Evolutionary conservation across 1,140 invertebrate genomes (phyloP), one percentile per base, ranked within the genome.

Genomic region (Campoletis sonorensis): DNA sequence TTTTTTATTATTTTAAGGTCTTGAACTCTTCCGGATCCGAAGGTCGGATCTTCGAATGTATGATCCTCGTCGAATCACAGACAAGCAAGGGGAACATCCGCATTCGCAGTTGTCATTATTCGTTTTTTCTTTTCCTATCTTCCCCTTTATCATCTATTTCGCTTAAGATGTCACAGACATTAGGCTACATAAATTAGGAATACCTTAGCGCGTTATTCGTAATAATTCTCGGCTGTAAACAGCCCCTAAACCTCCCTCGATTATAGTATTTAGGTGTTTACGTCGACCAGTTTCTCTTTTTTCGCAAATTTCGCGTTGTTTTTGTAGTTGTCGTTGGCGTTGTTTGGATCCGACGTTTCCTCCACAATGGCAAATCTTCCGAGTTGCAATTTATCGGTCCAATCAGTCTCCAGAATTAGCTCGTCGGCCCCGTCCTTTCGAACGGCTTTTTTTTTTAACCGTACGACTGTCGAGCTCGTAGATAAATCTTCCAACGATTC

Each of bases 121-220:
- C n/a, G n/a, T n/a, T n/a, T n/a, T n/a, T n/a, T n/a, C n/a, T n/a
- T 45, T 45, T 45, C 13, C 5, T 45, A 11, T 45, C 5, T 45
- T 45, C 40, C 40, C 40, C 40, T 33, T 61, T 78, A n/a, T 70
- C 67, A 18, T 21, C 26, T 33, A 64, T 45, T n/a, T 37, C 33
- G 27, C 58, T 54, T 77, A 77, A 54, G 73, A 45, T 68, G 23
- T 64, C n/a, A 64, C 23, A 78, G 40, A 40, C 61, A 82, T 85
- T 87, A 85, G 85, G 81, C 83, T 86, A 84, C 84, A 84, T 86
- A 86, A 86, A 86, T 87, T 85, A 85, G 85, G 78, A 86, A 76
- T 81, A 84, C 72, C 70, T 78, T 87, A 80, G 68, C 79, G 70
- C 71, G 73, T 64, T 54, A 58, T 79, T 70, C 23, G 58, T 80